A percentile compares a stretch with the other conserved stretches of the same genome.
These are phyloP conservation scores for Papilio protenor DNA, from an alignment of 2,888 invertebrate genomes.

Conservation along the genomic window DNA sequence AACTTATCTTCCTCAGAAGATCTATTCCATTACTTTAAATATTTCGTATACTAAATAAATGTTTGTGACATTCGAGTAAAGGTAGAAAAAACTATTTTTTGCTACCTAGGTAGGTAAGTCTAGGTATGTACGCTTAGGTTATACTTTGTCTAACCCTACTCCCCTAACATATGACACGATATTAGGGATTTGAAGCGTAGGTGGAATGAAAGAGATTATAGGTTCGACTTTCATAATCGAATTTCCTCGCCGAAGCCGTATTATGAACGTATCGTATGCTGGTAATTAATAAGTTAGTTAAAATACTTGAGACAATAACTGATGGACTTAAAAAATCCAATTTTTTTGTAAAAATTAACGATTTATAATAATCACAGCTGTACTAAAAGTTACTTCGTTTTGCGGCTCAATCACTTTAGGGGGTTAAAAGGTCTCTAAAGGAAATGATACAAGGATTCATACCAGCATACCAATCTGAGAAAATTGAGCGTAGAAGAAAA, in stretches of 20 bases:
- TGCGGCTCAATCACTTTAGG: too few species aligned
- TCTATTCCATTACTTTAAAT: too few species aligned
- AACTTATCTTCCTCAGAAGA: neutral
- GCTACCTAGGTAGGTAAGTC: neutral
- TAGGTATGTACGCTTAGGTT: neutral
- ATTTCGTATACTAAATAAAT: too few species aligned
- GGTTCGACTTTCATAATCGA: conserved; percentile 32
- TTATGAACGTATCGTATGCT: neutral
- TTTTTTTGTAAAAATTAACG: neutral
- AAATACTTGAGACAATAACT: neutral
- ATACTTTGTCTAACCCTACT: neutral
- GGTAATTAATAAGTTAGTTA: conserved; percentile 10
- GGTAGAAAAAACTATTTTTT: neutral
- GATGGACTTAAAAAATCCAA: neutral
- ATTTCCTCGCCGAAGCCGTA: conserved; percentile 34
- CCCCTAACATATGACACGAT: conserved; percentile 28
- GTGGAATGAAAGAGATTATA: conserved; percentile 34
- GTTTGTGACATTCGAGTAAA: too few species aligned
- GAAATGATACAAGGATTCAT: too few species aligned
- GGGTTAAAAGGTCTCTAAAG: too few species aligned
- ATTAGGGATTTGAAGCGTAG: conserved; percentile 24
- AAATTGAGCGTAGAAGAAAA: too few species aligned
- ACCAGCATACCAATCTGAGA: too few species aligned
- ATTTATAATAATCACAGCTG: too few species aligned
- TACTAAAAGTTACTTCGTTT: too few species aligned